Evolutionary conservation across 2,113 vertebrate species (phyloP), one percentile per base, ranked within the genome.

Genomic region (Emberiza fucata): DNA sequence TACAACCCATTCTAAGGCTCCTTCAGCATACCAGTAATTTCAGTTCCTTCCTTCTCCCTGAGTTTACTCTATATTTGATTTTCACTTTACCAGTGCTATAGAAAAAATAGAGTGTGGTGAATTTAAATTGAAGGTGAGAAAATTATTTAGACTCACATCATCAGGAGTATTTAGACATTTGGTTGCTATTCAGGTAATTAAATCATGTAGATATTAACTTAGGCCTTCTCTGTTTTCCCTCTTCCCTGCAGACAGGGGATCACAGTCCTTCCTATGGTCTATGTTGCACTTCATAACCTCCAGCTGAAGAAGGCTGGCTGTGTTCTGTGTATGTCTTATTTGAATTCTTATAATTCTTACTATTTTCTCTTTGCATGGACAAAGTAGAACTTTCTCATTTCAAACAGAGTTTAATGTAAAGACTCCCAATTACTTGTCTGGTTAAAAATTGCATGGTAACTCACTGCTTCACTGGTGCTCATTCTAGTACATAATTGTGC

Each of bases 401-500:
- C 54, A 84, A 77, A 70, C 17, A 51, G 14, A 88, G 72, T 81
- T 81, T 77, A 51, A 86, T 33, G 11, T 37, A 75, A 68, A 95
- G 39, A 50, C 29, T 44, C 29, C 28, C 39, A 88, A 17, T 91
- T 68, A 94, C 63, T 93, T 70, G 59, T 88, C 59, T 47, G 37
- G 60, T 60, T 95, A 65, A 88, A 96, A 87, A 94, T 80, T 44
- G 65, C 31, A 29, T 1, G 5, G 22, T 29, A 86, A 81, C n/a
- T 97, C 81, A 82, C 19, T 95, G 71, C 69, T 92, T 86, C 50
- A 79, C 73, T 69, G 37, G 33, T 78, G 56, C 51, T 83, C 78
- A 44, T 81, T 95, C 66, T 90, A 72, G 72, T 81, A 73, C 23
- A 21, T 80, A 93, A 88, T 37, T 85, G 66, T 95, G 71, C 89